A percentile compares a stretch with the other conserved stretches of the same genome.
phyloP scores from a whole-genome alignment of 2,888 invertebrate genomes.

The Lasius platythorax region DNA sequence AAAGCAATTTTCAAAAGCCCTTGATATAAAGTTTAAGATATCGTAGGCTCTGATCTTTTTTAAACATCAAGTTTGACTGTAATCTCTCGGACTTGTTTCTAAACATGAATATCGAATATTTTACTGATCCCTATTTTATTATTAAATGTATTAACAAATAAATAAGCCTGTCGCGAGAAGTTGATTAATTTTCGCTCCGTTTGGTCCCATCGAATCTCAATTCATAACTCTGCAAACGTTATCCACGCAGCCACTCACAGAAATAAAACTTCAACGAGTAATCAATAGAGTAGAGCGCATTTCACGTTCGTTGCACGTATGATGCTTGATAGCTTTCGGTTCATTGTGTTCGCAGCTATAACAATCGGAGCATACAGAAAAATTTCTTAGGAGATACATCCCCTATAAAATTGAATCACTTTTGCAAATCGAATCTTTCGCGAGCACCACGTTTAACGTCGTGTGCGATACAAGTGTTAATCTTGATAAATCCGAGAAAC shows the following conservation, averaged over 20 bases:
- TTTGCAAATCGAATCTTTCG: neutral
- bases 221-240: neutral
- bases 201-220: constrained; percentile 6
- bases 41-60: neutral
- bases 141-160: neutral
- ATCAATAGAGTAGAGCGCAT: neutral
- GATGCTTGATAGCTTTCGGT: neutral
- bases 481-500: neutral
- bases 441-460: neutral
- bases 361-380: neutral
- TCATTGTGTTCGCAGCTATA: neutral
- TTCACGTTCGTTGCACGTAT: neutral
- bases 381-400: neutral
- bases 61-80: neutral
- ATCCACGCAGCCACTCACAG: neutral
- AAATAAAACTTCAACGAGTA: neutral
- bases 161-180: neutral
- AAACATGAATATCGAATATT: neutral
- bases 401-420: neutral
- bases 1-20: neutral
- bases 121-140: neutral
- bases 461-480: too few relatives aligned
- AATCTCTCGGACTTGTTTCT: neutral
- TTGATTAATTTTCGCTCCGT: neutral
- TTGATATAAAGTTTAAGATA: neutral